Percentiles rank a stretch among this genome's conserved stretches.
These are phyloP conservation scores for Thaumatotibia leucotreta DNA, from an alignment of 1,140 invertebrate genomes.

Conservation along the genomic window DNA sequence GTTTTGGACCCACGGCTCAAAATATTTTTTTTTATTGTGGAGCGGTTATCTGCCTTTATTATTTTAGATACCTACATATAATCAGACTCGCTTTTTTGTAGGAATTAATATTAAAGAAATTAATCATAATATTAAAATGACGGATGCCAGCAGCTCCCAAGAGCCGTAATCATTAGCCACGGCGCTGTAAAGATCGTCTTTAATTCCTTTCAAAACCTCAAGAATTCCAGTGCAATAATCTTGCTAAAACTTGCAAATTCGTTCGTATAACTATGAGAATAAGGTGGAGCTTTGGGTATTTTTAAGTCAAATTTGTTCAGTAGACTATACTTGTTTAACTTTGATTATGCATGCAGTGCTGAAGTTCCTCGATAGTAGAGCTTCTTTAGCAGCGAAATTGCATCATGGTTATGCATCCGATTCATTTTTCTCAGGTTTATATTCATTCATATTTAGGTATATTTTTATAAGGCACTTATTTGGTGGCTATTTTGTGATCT, in stretches of 20 bases:
- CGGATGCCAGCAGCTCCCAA: neutral
- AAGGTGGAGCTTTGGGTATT: neutral
- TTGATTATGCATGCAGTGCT: slow-evolving; percentile 13
- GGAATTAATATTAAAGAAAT: neutral
- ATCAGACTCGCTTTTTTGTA: neutral
- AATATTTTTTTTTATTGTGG: neutral
- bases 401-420: neutral
- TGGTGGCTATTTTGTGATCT: too few relatives aligned
- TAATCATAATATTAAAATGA: neutral
- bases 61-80: too few relatives aligned
- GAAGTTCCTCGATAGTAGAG: slow-evolving; percentile 1
- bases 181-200: neutral
- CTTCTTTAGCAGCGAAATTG: slow-evolving; percentile 8
- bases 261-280: neutral
- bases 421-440: neutral
- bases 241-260: neutral
- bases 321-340: slow-evolving; percentile 10
- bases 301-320: slow-evolving; percentile 6
- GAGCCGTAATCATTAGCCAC: neutral
- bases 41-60: too few relatives aligned
- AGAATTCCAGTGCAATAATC: neutral
- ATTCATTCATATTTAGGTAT: neutral
- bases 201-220: neutral
- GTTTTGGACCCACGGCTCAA: too few relatives aligned
- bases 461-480: neutral